phyloP scores from a whole-genome alignment of 2,797 vertebrate species.

The Diglossa cyanea region DNA sequence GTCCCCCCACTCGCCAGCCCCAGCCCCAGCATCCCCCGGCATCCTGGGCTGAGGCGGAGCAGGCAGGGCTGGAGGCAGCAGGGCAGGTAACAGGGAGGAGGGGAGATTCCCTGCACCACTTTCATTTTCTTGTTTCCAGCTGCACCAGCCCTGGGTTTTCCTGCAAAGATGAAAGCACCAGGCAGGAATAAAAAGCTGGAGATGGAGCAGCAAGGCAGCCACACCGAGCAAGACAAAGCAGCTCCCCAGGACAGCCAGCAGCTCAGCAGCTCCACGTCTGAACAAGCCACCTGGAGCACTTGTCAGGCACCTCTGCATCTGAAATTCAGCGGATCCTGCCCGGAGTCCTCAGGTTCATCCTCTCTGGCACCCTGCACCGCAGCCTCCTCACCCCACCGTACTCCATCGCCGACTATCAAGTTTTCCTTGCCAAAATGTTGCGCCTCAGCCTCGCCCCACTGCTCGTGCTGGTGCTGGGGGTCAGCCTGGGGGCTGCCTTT shows the following conservation, averaged over 20 bases:
- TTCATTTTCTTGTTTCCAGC: slow-evolving; percentile 30
- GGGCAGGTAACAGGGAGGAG: neutral
- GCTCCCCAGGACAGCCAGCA: accelerated
- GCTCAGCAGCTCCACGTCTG: neutral
- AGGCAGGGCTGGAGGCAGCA: neutral
- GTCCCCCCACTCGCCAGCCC: neutral
- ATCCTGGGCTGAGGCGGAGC: accelerated
- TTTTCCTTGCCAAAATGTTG: neutral
- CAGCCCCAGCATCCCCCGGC: neutral
- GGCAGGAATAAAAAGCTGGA: slow-evolving; percentile 1
- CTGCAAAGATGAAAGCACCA: neutral
- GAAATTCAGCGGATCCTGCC: accelerated
- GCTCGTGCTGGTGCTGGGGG: neutral
- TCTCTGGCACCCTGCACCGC: neutral
- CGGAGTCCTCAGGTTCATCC: accelerated
- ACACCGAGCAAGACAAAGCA: accelerated
- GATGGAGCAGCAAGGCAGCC: neutral
- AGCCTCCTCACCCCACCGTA: accelerated
- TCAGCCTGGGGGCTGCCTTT: neutral
- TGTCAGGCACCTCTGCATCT: neutral
- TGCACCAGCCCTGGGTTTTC: neutral
- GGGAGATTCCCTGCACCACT: neutral
- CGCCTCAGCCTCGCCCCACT: neutral
- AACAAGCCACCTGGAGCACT: neutral
- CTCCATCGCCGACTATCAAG: accelerated